Percentiles rank a stretch among this genome's conserved stretches.
Conservation (phyloP, 2,113 vertebrate species). For the Theropithecus gelada region DNA sequence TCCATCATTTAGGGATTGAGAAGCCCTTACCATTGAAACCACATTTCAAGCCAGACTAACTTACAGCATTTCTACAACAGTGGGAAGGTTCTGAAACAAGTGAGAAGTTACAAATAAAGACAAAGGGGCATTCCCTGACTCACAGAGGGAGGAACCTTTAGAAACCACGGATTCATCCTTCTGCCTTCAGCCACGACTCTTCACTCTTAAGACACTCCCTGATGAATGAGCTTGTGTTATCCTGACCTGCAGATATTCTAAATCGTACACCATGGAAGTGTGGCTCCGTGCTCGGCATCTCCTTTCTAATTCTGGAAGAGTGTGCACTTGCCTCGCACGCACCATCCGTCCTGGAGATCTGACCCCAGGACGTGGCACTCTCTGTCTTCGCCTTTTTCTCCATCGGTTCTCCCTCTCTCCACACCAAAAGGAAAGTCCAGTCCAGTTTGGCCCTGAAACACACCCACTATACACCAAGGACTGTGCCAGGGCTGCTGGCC, state of each 20-base stretch:
- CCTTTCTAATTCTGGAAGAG: neutral
- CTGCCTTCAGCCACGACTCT: neutral
- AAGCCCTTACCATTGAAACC: neutral
- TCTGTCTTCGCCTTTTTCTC: neutral
- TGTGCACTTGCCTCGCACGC: neutral
- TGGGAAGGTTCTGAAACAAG: neutral
- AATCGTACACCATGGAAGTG: no score
- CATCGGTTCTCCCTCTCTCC: neutral
- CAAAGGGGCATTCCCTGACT: neutral
- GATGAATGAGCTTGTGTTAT: neutral
- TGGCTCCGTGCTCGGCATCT: fast-evolving
- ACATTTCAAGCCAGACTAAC: neutral
- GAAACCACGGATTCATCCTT: neutral
- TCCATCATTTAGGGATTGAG: neutral
- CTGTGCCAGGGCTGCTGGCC: neutral
- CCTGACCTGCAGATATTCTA: no score
- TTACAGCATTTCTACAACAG: neutral
- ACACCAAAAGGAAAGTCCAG: neutral
- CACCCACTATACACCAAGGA: neutral
- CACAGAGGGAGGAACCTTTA: neutral
- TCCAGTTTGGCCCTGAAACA: neutral
- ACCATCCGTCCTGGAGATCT: neutral
- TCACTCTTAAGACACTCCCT: neutral
- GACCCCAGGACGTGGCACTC: neutral
- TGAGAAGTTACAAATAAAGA: neutral